Conservation (phyloP, 2,797 vertebrate genomes). For the Peromyscus eremicus region DNA sequence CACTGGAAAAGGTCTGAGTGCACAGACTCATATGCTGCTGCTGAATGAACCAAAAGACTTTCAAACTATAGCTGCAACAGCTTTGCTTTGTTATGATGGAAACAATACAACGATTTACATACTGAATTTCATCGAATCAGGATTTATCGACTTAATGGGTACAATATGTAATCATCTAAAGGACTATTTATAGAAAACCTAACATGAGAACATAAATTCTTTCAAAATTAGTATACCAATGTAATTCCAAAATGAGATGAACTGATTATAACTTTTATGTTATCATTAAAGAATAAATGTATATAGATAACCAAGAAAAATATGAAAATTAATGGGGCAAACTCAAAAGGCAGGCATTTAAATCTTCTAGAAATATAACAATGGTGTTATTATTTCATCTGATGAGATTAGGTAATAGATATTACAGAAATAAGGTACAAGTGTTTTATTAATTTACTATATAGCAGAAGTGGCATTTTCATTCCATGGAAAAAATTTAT, state of each 20-base stretch:
- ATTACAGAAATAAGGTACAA: slow-evolving; percentile 34
- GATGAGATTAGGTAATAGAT: background rate
- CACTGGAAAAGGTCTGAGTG: background rate
- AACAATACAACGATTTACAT: slow-evolving; percentile 25
- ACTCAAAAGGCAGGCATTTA: background rate
- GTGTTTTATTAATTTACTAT: background rate
- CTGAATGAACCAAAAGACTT: background rate
- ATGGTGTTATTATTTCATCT: slow-evolving; percentile 25
- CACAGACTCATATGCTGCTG: background rate
- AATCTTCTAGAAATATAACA: background rate
- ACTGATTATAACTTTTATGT: slow-evolving; percentile 7
- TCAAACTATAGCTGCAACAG: background rate
- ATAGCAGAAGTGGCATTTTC: slow-evolving; percentile 19
- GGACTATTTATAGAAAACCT: slow-evolving; percentile 16
- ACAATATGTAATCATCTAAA: background rate
- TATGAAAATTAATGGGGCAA: background rate
- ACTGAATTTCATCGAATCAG: background rate
- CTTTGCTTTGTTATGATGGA: background rate
- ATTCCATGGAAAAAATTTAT: slow-evolving; percentile 28
- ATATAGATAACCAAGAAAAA: slow-evolving; percentile 41
- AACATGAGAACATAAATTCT: slow-evolving; percentile 4
- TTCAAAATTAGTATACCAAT: slow-evolving; percentile 44
- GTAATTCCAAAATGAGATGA: slow-evolving; percentile 40
- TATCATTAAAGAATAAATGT: slow-evolving; percentile 12
- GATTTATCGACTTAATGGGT: background rate